phyloP scores from a whole-genome alignment of 2,888 invertebrate species.

The Trichopria drosophilae region DNA sequence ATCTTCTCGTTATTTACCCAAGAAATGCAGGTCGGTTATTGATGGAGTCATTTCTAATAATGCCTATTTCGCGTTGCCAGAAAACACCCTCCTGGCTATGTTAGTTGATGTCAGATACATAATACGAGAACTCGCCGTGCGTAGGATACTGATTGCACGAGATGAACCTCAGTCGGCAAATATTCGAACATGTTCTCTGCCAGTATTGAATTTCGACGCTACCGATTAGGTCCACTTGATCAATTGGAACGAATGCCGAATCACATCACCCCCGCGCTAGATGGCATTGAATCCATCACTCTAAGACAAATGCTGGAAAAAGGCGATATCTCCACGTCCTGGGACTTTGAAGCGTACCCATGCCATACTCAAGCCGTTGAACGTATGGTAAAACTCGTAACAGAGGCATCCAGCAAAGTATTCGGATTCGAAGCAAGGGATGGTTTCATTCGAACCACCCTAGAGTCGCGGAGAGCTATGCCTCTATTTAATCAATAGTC shows the following conservation, averaged over 20 bases:
- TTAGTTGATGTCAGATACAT: neutral
- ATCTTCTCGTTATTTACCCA: neutral
- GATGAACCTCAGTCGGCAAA: too few species aligned
- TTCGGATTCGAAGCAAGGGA: conserved; percentile 11
- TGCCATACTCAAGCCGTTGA: conserved; percentile 13
- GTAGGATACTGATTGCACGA: neutral
- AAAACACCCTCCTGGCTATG: neutral
- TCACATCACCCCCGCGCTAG: too few species aligned
- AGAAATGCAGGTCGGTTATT: neutral
- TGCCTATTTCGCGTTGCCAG: neutral
- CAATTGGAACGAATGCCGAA: neutral
- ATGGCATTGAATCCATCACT: too few species aligned
- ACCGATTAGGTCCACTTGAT: conserved; percentile 1
- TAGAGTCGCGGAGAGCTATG: conserved; percentile 6
- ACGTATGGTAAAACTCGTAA: conserved; percentile 2
- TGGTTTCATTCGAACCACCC: conserved; percentile 5
- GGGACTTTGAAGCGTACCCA: too few species aligned
- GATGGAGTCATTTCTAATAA: neutral
- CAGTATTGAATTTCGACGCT: conserved; percentile 8
- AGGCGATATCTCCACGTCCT: too few species aligned
- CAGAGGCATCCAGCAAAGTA: conserved; percentile 1
- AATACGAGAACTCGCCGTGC: neutral
- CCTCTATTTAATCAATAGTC: too few species aligned
- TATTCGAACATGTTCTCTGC: too few species aligned
- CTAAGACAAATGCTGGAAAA: too few species aligned